These are phyloP conservation scores for Gallinago media DNA, from an alignment of 2,113 vertebrate species.

Conservation along the genomic window DNA sequence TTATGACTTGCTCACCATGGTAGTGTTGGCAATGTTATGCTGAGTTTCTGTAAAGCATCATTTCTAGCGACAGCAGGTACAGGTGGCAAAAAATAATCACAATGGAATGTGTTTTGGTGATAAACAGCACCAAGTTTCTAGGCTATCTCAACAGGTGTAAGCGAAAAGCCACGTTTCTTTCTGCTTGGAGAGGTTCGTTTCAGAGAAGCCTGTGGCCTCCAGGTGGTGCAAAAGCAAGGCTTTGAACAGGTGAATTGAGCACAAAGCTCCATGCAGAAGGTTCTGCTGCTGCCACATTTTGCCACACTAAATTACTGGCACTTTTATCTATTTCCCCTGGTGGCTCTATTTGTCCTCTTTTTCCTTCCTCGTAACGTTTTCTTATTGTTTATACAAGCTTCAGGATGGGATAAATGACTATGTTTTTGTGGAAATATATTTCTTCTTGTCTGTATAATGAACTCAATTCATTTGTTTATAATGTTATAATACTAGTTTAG, in stretches of 20 bases:
- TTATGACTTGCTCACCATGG: neutral
- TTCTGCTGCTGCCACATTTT: neutral
- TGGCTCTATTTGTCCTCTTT: neutral
- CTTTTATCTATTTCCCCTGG: neutral
- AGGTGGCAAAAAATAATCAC: neutral
- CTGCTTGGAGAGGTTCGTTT: neutral
- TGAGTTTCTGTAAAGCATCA: neutral
- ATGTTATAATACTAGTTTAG: neutral
- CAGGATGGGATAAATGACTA: neutral
- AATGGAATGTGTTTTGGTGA: neutral
- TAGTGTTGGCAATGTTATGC: neutral
- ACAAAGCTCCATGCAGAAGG: neutral
- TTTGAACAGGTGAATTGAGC: neutral
- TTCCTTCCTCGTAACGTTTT: neutral
- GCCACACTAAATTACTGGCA: neutral
- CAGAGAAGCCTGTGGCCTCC: neutral
- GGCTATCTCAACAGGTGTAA: neutral
- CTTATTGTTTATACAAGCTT: neutral
- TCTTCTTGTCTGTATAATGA: neutral
- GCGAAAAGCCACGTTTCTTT: neutral
- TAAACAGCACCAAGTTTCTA: neutral
- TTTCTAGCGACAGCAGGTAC: neutral
- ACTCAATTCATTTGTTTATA: neutral
- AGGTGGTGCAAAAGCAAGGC: constrained; percentile 20
- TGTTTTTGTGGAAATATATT: neutral